A percentile compares a stretch with the other conserved stretches of the same genome.
These are phyloP conservation scores for Carcharodon carcharias DNA, from an alignment of 2,797 vertebrate species.

Conservation along the genomic window DNA sequence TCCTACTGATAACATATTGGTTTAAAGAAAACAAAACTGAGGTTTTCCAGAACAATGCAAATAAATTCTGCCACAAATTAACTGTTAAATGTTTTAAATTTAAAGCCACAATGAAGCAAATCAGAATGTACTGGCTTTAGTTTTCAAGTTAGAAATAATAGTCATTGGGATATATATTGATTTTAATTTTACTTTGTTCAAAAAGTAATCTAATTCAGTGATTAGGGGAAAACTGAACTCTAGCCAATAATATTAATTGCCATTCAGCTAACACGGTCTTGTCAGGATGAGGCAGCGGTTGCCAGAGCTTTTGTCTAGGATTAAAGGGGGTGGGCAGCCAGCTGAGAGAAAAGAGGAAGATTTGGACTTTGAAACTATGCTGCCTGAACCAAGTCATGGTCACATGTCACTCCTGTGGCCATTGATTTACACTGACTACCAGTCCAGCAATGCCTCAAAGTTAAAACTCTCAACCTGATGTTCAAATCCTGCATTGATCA, in stretches of 20 bases:
- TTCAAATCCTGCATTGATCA: background rate
- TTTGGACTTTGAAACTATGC: background rate
- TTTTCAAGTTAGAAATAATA: background rate
- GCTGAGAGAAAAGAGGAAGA: background rate
- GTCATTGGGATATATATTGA: background rate
- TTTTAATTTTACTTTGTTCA: constrained; percentile 25
- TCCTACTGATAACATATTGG: constrained; percentile 31
- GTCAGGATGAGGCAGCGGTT: background rate
- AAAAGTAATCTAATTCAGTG: background rate
- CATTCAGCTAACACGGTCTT: background rate
- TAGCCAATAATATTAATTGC: background rate
- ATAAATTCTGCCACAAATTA: constrained; percentile 18
- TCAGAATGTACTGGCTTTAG: background rate
- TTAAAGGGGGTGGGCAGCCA: background rate
- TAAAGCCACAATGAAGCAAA: constrained; percentile 1
- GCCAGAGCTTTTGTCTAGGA: background rate
- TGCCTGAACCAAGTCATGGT: background rate
- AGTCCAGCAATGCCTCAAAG: background rate
- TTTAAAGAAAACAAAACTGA: constrained; percentile 28
- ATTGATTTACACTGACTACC: background rate
- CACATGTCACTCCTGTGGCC: background rate
- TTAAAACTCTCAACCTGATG: background rate
- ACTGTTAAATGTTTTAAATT: background rate
- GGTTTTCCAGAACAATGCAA: background rate
- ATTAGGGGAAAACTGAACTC: background rate